Conservation (phyloP, 1,140 invertebrate genomes). For the Archivesica marissinica region DNA sequence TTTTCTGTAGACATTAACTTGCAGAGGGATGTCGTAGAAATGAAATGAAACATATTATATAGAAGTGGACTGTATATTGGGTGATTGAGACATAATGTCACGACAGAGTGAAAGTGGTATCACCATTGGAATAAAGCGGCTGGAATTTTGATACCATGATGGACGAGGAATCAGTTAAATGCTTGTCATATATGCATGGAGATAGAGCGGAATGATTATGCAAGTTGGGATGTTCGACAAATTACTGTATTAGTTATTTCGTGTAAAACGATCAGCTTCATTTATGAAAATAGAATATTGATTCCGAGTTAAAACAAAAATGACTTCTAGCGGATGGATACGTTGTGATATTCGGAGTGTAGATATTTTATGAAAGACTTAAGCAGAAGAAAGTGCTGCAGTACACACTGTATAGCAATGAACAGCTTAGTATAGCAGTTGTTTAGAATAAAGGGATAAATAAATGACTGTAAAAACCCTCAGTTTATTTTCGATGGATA, state of each 20-base stretch:
- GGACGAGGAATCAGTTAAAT: neutral
- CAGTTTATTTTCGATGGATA: too few relatives aligned
- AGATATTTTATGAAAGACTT: too few relatives aligned
- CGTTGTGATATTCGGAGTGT: too few relatives aligned
- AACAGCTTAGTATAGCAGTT: too few relatives aligned
- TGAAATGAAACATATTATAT: neutral
- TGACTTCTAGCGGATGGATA: too few relatives aligned
- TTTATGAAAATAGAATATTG: slow-evolving; percentile 33
- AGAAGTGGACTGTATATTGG: slow-evolving; percentile 17
- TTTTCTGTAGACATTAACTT: neutral
- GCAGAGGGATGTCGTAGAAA: neutral
- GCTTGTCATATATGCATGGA: slow-evolving; percentile 23
- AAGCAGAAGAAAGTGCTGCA: too few relatives aligned
- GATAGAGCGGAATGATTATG: neutral
- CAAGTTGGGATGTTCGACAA: slow-evolving; percentile 11
- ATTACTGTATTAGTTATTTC: slow-evolving; percentile 20
- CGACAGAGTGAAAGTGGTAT: neutral
- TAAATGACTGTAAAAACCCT: too few relatives aligned
- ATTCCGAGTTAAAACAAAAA: slow-evolving; percentile 17
- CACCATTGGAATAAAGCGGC: neutral
- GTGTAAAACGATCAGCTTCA: slow-evolving; percentile 15
- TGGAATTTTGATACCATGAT: neutral
- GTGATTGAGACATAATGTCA: neutral
- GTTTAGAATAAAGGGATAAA: too few relatives aligned
- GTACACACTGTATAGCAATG: too few relatives aligned